These are phyloP conservation scores for Hirudinaria manillensis DNA, from an alignment of 2,888 invertebrate species.

Conservation along the genomic window DNA sequence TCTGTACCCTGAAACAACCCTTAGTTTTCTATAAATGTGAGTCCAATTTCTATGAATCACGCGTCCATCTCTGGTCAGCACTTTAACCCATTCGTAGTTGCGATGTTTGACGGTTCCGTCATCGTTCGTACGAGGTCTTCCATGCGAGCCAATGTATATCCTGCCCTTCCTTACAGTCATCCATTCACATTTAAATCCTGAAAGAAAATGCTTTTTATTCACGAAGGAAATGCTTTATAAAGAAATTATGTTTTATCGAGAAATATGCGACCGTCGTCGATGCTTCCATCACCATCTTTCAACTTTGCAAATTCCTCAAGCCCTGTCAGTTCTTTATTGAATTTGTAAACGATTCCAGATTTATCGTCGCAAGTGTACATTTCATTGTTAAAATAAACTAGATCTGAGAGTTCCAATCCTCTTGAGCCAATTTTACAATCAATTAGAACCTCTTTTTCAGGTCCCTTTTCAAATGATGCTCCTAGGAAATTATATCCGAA, in stretches of 20 bases:
- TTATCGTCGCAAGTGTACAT: conserved; percentile 87
- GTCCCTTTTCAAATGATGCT: conserved; percentile 44
- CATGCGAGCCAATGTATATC: conserved; percentile 83
- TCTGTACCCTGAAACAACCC: background rate
- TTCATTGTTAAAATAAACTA: conserved; percentile 84
- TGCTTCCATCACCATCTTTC: conserved; percentile 81
- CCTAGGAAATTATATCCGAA: conserved; percentile 58
- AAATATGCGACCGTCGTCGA: conserved; percentile 58
- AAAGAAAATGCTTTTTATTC: no score
- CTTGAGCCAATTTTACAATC: background rate
- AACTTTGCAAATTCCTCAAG: conserved; percentile 65
- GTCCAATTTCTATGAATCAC: background rate
- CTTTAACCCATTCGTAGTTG: conserved; percentile 14
- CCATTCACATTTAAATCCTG: conserved; percentile 91
- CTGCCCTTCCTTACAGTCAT: conserved; percentile 81
- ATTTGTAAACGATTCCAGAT: conserved; percentile 78
- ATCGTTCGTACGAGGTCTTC: conserved; percentile 70
- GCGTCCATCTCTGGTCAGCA: background rate
- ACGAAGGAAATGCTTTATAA: no score
- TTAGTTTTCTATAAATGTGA: background rate
- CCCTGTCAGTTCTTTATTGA: conserved; percentile 59
- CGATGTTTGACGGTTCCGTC: background rate
- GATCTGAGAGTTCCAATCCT: conserved; percentile 86
- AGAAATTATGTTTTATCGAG: no score
- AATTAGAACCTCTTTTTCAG: conserved; percentile 33